A percentile compares a stretch with the other conserved stretches of the same genome.
phyloP scores from a whole-genome alignment of 2,113 vertebrate species.

The human (Homo sapiens) region DNA sequence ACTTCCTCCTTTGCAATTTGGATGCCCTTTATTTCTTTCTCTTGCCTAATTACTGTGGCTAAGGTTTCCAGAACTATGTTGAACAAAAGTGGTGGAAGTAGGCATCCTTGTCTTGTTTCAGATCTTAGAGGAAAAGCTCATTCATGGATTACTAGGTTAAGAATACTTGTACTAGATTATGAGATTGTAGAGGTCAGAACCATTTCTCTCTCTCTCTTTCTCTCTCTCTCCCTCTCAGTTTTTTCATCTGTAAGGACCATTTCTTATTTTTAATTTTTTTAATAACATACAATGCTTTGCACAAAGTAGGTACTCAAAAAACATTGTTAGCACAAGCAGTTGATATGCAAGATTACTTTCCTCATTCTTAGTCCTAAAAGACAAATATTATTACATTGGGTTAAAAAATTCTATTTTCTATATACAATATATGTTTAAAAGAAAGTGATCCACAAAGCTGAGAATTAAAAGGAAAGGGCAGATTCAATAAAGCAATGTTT shows the following conservation, averaged over 20 bases:
- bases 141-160: neutral
- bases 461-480: neutral
- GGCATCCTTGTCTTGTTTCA: too few species aligned
- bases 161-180: neutral
- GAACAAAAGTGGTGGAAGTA: too few species aligned
- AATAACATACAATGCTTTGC: neutral
- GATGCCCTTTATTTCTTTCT: too few species aligned
- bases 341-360: neutral
- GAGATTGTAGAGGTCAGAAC: neutral
- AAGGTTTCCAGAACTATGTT: too few species aligned
- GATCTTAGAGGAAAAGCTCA: neutral
- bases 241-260: neutral
- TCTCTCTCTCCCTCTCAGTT: too few species aligned
- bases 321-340: neutral
- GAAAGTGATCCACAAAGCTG: neutral
- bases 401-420: neutral
- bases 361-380: neutral
- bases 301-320: neutral
- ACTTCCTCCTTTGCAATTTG: too few species aligned
- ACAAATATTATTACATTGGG: neutral
- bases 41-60: too few species aligned
- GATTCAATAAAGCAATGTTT: neutral
- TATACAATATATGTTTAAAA: neutral
- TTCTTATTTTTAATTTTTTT: neutral
- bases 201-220: too few species aligned